These are phyloP conservation scores for Parnassius orleans DNA, from an alignment of 2,888 invertebrate species.

Conservation along the genomic window DNA sequence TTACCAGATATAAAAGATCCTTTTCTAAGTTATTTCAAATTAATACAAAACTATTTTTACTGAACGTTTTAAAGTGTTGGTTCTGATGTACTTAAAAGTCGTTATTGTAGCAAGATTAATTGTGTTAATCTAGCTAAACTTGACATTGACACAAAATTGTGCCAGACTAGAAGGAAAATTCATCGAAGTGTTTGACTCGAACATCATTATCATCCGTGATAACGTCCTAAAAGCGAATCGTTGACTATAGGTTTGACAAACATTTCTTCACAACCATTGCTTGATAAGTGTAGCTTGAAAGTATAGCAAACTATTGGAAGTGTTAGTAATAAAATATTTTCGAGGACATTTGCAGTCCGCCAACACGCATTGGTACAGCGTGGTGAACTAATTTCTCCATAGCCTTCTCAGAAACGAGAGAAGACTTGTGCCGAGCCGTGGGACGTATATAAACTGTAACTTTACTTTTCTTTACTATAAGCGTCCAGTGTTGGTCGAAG, in stretches of 20 bases:
- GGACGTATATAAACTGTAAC: no score
- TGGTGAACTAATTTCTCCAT: no score
- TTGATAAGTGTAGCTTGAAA: no score
- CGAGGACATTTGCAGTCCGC: no score
- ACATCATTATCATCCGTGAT: constrained; percentile 34
- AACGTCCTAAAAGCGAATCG: constrained; percentile 34
- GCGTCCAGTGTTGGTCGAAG: no score
- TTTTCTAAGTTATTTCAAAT: not conserved
- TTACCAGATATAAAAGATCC: not conserved
- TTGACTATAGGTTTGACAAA: constrained; percentile 17
- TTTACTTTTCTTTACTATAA: no score
- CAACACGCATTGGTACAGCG: no score
- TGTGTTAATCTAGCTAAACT: constrained; percentile 53
- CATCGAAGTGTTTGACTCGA: constrained; percentile 40
- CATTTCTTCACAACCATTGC: no score
- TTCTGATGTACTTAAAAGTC: constrained; percentile 14
- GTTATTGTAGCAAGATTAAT: constrained; percentile 31
- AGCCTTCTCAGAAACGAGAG: no score
- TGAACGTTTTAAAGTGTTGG: constrained; percentile 5
- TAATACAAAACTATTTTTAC: not conserved
- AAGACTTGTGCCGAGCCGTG: no score
- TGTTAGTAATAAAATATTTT: no score
- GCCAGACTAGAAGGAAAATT: constrained; percentile 61
- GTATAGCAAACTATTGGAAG: no score
- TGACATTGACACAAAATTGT: constrained; percentile 68